Percentiles rank a stretch among this genome's conserved stretches.
Conservation (phyloP, 2,797 vertebrate species). For the Anolis apletophallus region DNA sequence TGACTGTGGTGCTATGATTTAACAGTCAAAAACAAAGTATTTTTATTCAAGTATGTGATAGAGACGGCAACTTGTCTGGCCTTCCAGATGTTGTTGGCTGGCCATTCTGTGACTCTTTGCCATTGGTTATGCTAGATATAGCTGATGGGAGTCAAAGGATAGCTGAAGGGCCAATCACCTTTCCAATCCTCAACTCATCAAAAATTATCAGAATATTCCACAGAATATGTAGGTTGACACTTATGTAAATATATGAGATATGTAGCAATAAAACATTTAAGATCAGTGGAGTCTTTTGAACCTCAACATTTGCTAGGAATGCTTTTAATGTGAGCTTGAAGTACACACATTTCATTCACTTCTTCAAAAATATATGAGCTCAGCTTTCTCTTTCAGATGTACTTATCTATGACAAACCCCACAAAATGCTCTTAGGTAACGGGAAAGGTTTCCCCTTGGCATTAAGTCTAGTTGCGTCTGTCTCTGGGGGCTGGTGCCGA, state of each 20-base stretch:
- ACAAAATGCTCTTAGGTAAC: conserved; percentile 61
- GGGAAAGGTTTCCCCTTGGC: too few relatives aligned
- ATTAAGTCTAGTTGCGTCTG: too few relatives aligned
- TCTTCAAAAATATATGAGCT: conserved; percentile 10
- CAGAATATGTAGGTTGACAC: conserved; percentile 31
- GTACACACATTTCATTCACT: conserved; percentile 29
- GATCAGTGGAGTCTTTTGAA: conserved; percentile 43
- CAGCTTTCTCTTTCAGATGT: conserved; percentile 31
- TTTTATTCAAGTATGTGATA: neutral
- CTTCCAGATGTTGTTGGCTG: too few relatives aligned
- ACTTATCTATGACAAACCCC: conserved; percentile 20
- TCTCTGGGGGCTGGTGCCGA: too few relatives aligned
- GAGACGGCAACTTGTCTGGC: too few relatives aligned
- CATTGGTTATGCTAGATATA: too few relatives aligned
- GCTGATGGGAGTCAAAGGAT: too few relatives aligned
- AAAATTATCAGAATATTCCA: conserved; percentile 39
- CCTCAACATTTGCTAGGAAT: conserved; percentile 39
- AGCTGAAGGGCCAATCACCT: neutral
- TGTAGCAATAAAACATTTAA: conserved; percentile 45
- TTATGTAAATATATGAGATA: conserved; percentile 35
- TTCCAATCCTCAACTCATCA: neutral
- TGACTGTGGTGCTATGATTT: conserved; percentile 28
- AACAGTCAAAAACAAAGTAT: conserved; percentile 26
- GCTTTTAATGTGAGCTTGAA: conserved; percentile 37
- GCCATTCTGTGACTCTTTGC: too few relatives aligned